A percentile compares a stretch with the other conserved stretches of the same genome.
These are phyloP conservation scores for Oophaga pumilio DNA, from an alignment of 2,113 vertebrate genomes.

Conservation along the genomic window DNA sequence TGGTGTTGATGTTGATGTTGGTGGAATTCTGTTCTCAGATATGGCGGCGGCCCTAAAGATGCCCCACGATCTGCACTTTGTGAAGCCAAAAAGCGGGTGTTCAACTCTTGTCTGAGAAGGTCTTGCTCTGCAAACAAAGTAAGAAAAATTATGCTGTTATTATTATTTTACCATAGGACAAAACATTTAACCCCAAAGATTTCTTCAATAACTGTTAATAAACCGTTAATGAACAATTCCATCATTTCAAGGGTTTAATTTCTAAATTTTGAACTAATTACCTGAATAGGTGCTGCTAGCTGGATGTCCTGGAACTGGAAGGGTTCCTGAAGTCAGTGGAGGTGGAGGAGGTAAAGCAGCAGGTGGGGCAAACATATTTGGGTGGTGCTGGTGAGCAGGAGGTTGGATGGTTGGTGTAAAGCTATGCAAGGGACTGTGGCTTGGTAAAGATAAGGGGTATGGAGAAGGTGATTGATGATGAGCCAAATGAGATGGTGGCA, in stretches of 20 bases:
- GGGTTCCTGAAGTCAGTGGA: slow-evolving; percentile 90
- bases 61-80: slow-evolving; percentile 95
- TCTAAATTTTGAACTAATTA: slow-evolving; percentile 61
- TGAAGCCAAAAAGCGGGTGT: slow-evolving; percentile 95
- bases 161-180: neutral
- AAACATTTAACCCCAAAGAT: neutral
- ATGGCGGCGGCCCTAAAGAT: slow-evolving; percentile 91
- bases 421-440: slow-evolving; percentile 84
- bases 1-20: slow-evolving; percentile 93
- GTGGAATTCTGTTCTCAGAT: slow-evolving; percentile 98
- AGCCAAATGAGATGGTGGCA: slow-evolving; percentile 75
- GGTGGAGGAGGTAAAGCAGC: slow-evolving; percentile 95
- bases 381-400: slow-evolving; percentile 88
- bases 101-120: slow-evolving; percentile 94
- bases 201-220: neutral
- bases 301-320: slow-evolving; percentile 93
- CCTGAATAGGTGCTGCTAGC: slow-evolving; percentile 94
- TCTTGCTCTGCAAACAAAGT: slow-evolving; percentile 87
- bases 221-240: neutral
- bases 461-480: slow-evolving; percentile 83
- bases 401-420: slow-evolving; percentile 89
- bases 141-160: neutral
- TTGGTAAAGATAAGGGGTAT: slow-evolving; percentile 84
- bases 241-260: neutral
- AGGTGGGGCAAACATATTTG: slow-evolving; percentile 99